phyloP scores from a whole-genome alignment of 92 coral and sea anemone species.

The Porites rus region DNA sequence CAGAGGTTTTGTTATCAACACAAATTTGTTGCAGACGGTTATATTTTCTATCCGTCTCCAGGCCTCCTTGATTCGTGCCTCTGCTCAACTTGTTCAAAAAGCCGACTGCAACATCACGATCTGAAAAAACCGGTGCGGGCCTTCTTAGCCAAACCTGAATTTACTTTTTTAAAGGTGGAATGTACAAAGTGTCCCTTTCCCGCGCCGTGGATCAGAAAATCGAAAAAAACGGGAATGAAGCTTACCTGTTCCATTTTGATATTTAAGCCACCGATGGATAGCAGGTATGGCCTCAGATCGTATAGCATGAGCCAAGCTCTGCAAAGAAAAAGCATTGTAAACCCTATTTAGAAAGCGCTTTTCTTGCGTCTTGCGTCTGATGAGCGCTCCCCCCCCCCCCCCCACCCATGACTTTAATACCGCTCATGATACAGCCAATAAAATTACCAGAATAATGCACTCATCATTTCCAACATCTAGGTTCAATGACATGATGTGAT shows the following conservation, averaged over 20 bases:
- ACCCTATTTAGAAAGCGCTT: background rate
- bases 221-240: background rate
- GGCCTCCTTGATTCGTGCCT: background rate
- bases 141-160: background rate
- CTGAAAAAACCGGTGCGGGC: constrained; percentile 9
- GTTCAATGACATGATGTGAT: too few species aligned
- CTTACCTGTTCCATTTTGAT: constrained; percentile 63
- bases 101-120: constrained; percentile 73
- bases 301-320: constrained; percentile 53
- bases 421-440: too few species aligned
- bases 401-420: too few species aligned
- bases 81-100: constrained; percentile 67
- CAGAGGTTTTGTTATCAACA: background rate
- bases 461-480: too few species aligned
- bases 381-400: too few species aligned
- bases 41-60: background rate
- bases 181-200: background rate
- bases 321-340: background rate
- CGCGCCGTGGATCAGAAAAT: too few species aligned
- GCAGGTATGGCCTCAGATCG: constrained; percentile 66
- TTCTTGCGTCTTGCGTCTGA: too few species aligned
- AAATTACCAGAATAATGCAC: too few species aligned
- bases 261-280: constrained; percentile 65
- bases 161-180: background rate
- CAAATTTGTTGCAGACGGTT: background rate